Base-by-base conservation (phyloP, 2,888 invertebrate species). In the Ceraclea dissimilis region DNA sequence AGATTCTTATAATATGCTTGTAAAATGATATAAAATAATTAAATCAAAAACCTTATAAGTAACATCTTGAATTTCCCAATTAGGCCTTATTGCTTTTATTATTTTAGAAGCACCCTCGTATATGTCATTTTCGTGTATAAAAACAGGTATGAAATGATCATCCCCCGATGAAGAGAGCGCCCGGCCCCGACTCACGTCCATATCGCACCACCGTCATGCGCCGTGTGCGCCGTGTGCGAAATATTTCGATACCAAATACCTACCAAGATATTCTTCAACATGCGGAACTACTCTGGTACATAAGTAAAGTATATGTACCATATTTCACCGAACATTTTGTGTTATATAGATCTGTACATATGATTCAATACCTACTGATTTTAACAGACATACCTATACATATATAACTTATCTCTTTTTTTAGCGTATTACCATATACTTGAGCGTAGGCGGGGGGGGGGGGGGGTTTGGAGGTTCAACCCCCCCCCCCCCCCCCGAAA, bases 71-170 rank as follows among this genome's bases (percentile, higher is more conserved):
- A 74, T 65, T 54, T 78, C 70, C 92, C 92, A 93, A 44, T 76
- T 65, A 17, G 90, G 87, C 67, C 88, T 79, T 63, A 92, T 80
- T 49, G 72, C 73, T 70, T 79, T 74, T 57, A 92, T 74, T 65
- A 92, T 74, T 68, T 82, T 73, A 63, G 76, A 71, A 53, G 89
- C 86, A 64, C 88, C 90, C 44, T 74, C 72, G 63, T 82, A 77
- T 50, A 89, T 75, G 68, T 85, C 76, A 67, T 81, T 75, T 69
- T 89, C 88, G 64, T 84, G 77, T 64, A 88, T 78, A 64, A 76
- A 79, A 59, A 86, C 67, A 52, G 85, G 77, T 58, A 86, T 72
- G 69, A 74, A 79, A 56, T 68, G 62, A 66, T 76, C 73, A 56
- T 71, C 69, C 60, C 52, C 52, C 22, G 34, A 31, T n/a, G 17